These are phyloP conservation scores for Trogon melanurus DNA, from an alignment of 2,113 vertebrate species.

Conservation along the genomic window DNA sequence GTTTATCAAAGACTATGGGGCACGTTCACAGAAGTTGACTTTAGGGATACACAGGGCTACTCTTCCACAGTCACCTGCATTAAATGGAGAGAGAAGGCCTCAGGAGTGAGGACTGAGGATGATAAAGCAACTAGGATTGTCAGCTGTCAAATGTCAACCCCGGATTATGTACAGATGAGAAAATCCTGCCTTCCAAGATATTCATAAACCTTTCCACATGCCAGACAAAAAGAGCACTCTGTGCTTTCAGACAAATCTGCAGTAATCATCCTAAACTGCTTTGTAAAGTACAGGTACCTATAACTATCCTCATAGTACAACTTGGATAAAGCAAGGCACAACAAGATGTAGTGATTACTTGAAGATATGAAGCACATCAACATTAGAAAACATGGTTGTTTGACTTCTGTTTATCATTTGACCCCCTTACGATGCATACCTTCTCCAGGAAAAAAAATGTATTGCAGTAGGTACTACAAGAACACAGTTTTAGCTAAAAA, in stretches of 20 bases:
- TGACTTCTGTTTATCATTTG: not conserved
- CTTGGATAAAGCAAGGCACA: not conserved
- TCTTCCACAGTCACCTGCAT: not conserved
- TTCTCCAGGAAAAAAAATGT: not conserved
- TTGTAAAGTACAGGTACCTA: not conserved
- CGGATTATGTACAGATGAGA: not conserved
- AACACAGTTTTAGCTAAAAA: not conserved
- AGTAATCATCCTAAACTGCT: not conserved
- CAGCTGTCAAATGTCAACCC: not conserved
- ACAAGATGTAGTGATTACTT: not conserved
- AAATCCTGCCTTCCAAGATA: not conserved
- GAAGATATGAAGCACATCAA: not conserved
- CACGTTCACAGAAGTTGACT: not conserved
- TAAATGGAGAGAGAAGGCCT: not conserved
- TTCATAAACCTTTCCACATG: not conserved
- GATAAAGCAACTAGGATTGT: not conserved
- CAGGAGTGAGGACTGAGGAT: not conserved
- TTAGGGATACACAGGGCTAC: not conserved
- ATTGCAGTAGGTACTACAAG: not conserved
- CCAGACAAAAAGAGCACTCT: not conserved
- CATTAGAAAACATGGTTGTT: not conserved
- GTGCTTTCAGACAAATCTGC: not conserved
- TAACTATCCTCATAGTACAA: not conserved
- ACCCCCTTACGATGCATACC: not conserved
- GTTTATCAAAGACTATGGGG: not conserved